Base-by-base conservation (phyloP, 2,888 invertebrate genomes). In the Prosopocoilus inquinatus region DNA sequence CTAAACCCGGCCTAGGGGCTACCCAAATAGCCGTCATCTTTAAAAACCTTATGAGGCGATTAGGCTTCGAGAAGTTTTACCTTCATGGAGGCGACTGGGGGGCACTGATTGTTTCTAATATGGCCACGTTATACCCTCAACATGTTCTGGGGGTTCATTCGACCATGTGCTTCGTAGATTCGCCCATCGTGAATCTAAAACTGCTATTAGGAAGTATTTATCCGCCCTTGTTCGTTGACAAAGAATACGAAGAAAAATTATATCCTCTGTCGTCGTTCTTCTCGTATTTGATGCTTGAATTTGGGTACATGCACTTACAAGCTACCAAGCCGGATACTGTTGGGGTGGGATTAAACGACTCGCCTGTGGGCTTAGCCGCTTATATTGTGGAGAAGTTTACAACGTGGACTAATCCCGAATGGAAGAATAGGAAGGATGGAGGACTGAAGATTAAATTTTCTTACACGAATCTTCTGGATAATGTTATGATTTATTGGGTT, bases 281-380 rank as follows among this genome's bases (percentile, higher is more conserved):
- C 9, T 72, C 76, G 3, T 75, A 72, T 55, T 7, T 79, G 0
- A 56, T 82, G 47, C 75, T 79, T 48, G 85, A 86, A 70, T 70
- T 68, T 36, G 87, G 86, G 0, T 87, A 86, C 64, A 71, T 89
- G 67, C 93, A 94, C 70, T 61, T 94, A 3, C 94, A 95, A 71
- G 84, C 90, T 0, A 92, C 93, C 0, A 94, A 93, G 73, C 94
- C 94, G n/a, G 94, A 95, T 67, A 93, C 94, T 0, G 78, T 91
- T 62, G 93, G 92, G 88, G 78, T 82, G 3, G 86, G 80, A 0
- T 72, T 93, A 16, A 77, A 81, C 16, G 87, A 89, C 63, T 88
- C 89, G 0, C 95, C 95, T 0, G 82, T 87, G 1, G 94, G 91
- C 0, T 75, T 95, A 54, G 91, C 91, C 1, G 90, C 90, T 0